These are phyloP conservation scores for Scopus umbretta DNA, from an alignment of 2,113 vertebrate species.

Conservation along the genomic window DNA sequence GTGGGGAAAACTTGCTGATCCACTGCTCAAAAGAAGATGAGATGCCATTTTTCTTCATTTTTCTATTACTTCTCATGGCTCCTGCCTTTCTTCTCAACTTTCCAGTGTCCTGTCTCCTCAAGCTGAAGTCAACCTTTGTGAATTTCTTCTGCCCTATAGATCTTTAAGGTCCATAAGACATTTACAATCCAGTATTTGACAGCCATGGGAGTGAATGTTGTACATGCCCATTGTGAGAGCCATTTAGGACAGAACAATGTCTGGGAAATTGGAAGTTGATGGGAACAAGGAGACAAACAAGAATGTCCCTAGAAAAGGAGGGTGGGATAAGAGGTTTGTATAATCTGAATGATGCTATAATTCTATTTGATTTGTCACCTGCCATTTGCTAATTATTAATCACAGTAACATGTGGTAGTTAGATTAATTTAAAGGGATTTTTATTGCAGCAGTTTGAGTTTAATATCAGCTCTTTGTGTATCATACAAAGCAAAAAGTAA, in stretches of 20 bases:
- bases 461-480: not conserved
- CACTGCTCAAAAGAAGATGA: not conserved
- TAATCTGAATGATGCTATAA: not conserved
- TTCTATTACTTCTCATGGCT: not conserved
- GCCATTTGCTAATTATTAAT: conserved; percentile 19
- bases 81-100: not conserved
- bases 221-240: not conserved
- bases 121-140: not conserved
- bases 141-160: not conserved
- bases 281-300: not conserved
- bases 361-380: not conserved
- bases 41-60: not conserved
- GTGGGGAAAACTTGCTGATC: not conserved
- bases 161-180: not conserved
- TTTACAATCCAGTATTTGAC: not conserved
- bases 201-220: fast-evolving
- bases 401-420: not conserved
- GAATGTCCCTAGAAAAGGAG: not conserved
- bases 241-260: not conserved
- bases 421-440: conserved; percentile 8
- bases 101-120: not conserved
- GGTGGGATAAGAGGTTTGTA: not conserved
- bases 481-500: not conserved
- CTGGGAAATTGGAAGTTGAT: not conserved
- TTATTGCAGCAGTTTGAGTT: conserved; percentile 24